Base-by-base conservation (phyloP, 2,797 vertebrate species). In the Apogon hyalosoma region DNA sequence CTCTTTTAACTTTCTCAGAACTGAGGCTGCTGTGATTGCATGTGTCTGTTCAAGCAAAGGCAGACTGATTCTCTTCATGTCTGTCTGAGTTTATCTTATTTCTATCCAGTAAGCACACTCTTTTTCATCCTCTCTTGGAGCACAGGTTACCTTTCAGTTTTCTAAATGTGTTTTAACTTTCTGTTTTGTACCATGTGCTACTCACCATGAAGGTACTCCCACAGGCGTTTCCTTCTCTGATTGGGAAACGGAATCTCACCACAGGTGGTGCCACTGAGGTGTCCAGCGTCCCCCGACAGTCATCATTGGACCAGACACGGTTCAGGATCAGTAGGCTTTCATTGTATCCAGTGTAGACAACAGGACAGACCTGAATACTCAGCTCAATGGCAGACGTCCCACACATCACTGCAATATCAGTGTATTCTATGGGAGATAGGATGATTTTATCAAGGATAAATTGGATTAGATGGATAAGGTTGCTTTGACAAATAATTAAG, bases 331-430 rank as follows among this genome's bases (percentile, higher is more conserved):
- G 82, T 50, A 92, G 66, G 33, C 82, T 90, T 15, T 72, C 79
- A 7, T 93, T 94, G 84, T 92, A 94, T 49, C 93, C 90, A 0
- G 85, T 90, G 79, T 90, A 94, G 55, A 92, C 60, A 7, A 77
- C 88, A 0, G 90, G 92, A 57, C 93, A 94, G 68, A 91, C 79
- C 16, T 86, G 85, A 73, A 94, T 90, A 0, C 85, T 85, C 63
- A 94, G 79, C 2, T 85, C 40, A 12, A 94, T 93, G 48, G 82
- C 10, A 45, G 89, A 80, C n/a, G 91, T 92, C 48, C 91, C 92
- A 19, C 93, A 94, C 18, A 55, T 40, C 66, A 93, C 93, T 0
- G 80, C 16, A 0, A 93, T 92, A 69, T 94, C 93, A 7, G 85
- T 92, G 82, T 90, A 90, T 55, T 83, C 94, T 94, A 79, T 28